A percentile compares a stretch with the other conserved stretches of the same genome.
Evolutionary conservation across 2,113 vertebrate genomes (phyloP).

Genomic region (Muscicapa adusta): DNA sequence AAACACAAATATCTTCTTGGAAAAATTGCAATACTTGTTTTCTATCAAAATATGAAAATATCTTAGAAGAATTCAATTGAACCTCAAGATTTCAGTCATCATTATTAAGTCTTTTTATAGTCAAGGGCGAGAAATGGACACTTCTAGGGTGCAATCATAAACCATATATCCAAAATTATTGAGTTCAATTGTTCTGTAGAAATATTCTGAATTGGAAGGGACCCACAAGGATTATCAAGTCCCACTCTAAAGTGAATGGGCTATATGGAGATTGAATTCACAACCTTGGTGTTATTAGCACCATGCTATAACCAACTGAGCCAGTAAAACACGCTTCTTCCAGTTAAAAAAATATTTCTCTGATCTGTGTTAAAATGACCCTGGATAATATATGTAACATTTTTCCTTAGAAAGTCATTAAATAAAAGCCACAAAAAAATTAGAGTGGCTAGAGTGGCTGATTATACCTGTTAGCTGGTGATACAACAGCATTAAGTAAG

Average conservation of each 20-base stretch:
- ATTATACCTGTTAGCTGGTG: background rate
- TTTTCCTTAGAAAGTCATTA: background rate
- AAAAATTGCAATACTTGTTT: background rate
- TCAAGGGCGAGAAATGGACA: background rate
- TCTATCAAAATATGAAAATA: background rate
- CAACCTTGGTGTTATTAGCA: background rate
- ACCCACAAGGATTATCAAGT: background rate
- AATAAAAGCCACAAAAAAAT: background rate
- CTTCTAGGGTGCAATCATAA: background rate
- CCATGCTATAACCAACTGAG: background rate
- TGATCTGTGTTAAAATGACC: background rate
- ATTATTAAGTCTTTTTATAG: background rate
- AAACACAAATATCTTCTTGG: background rate
- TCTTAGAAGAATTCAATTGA: background rate
- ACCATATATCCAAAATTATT: background rate
- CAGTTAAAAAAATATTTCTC: background rate
- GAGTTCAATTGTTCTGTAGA: background rate
- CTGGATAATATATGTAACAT: background rate
- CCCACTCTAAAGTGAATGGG: background rate
- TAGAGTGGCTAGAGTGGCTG: background rate
- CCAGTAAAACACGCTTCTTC: background rate
- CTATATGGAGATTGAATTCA: background rate
- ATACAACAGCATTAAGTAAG: background rate
- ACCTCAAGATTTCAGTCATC: background rate
- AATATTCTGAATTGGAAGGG: background rate